Conservation (phyloP, 2,797 vertebrate species). For the Urophycis tenuis region DNA sequence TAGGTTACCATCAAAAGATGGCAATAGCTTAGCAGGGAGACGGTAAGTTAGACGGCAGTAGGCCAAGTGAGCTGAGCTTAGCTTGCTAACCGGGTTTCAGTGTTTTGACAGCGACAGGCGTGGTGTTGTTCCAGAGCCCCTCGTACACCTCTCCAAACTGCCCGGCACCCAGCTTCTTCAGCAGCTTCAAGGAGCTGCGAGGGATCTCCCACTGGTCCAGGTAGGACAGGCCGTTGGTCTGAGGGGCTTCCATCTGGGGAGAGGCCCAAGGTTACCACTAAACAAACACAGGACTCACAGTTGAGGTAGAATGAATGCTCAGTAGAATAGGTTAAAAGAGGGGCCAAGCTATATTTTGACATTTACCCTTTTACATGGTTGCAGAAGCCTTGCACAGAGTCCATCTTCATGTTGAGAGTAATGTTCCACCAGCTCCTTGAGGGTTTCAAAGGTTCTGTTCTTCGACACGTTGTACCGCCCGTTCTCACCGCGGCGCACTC, state of each 20-base stretch:
- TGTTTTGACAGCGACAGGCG: constrained; percentile 88
- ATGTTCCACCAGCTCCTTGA: constrained; percentile 76
- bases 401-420: constrained; percentile 74
- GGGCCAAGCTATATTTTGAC: background rate
- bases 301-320: background rate
- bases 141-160: constrained; percentile 95
- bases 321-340: background rate
- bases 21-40: background rate
- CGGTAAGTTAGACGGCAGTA: background rate
- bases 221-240: constrained; percentile 81
- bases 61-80: background rate
- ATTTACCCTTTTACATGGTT: constrained; percentile 85
- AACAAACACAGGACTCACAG: background rate
- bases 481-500: constrained; percentile 68
- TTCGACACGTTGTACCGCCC: constrained; percentile 74
- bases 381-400: constrained; percentile 74
- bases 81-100: constrained; percentile 80
- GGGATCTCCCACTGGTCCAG: constrained; percentile 93
- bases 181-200: constrained; percentile 74
- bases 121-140: constrained; percentile 88
- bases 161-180: constrained; percentile 81
- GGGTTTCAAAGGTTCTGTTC: constrained; percentile 64
- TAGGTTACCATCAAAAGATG: background rate
- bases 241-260: constrained; percentile 64
- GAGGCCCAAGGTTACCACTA: background rate